phyloP scores from a whole-genome alignment of 2,797 vertebrate species.

The Spizella passerina region DNA sequence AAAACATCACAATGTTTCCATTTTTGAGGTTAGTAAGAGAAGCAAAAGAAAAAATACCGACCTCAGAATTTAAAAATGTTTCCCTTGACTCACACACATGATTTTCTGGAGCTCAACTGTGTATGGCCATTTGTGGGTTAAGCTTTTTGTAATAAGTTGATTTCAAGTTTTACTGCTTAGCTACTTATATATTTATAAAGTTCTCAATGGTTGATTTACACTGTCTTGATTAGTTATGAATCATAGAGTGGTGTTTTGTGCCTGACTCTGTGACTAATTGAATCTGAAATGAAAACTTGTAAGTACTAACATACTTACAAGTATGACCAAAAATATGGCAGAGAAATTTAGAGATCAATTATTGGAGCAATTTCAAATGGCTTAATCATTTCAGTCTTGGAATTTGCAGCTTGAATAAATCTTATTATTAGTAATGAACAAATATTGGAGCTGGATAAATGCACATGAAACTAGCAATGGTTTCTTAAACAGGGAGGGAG shows the following conservation, averaged over 20 bases:
- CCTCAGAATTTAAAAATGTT: not conserved
- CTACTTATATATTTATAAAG: not conserved
- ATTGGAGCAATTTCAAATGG: not conserved
- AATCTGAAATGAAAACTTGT: not conserved
- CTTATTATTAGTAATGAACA: slow-evolving; percentile 42
- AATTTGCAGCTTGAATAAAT: slow-evolving; percentile 47
- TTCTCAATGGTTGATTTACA: not conserved
- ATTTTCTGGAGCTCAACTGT: not conserved
- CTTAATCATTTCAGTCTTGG: slow-evolving; percentile 14
- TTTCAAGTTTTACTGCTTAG: not conserved
- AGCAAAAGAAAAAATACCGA: not conserved
- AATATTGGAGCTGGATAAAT: slow-evolving; percentile 32
- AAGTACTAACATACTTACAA: not conserved
- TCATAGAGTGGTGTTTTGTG: not conserved
- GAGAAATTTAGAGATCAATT: not conserved
- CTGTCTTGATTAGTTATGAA: not conserved
- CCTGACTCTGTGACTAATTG: not conserved
- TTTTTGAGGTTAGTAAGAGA: not conserved
- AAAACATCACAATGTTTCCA: not conserved
- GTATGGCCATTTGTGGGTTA: not conserved
- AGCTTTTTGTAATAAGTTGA: not conserved
- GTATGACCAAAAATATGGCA: not conserved
- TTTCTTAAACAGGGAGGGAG: slow-evolving; percentile 4
- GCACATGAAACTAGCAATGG: slow-evolving; percentile 6
- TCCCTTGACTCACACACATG: not conserved